Base-by-base conservation (phyloP, 2,113 vertebrate genomes). In the Corynorhinus townsendii region DNA sequence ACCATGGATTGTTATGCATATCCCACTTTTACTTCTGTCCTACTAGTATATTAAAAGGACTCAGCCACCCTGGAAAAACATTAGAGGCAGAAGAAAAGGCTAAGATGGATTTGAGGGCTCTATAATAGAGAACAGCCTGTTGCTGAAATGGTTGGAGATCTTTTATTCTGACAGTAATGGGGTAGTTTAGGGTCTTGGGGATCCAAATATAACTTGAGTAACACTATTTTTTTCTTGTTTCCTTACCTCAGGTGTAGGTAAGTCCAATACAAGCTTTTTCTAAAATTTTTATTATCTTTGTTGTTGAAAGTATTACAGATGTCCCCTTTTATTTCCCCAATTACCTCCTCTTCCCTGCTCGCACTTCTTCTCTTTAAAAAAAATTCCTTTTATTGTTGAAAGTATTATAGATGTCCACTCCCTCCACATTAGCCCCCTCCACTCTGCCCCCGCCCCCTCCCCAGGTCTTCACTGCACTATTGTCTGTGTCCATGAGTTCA, bases 121-220 rank as follows among this genome's bases (percentile, higher is more conserved):
- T 77, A 7, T 90, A 83, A 54, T 22, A 86, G 68, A 84, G 30
- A 94, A 47, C 49, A 90, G 35, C 86, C 22, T 77, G 71, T 22
- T 95, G 22, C 28, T 89, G 26, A 90, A 88, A 79, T 86, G 11
- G 43, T 88, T 35, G 89, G 62, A 82, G 8, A 52, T 81, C 28
- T 90, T 92, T 95, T 85, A 84, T 92, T 94, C 52, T 77, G 71
- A 56, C 12, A 72, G 3, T 91, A 56, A 86, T 96, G 35, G 92
- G 47, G 38, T 84, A 94, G 77, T 90, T 94, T 89, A 59, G n/a
- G 43, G 33, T 82, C 56, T 93, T 87, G 12, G 38, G 16, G 11
- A 68, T 84, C 47, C 16, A 11, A 88, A 40, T 89, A 62, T 75
- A 33, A 73, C 80, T 92, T 85, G 19, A 40, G 17, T 91, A 85